A percentile compares a stretch with the other conserved stretches of the same genome.
Evolutionary conservation across 2,797 vertebrate genomes (phyloP).

Genomic region (Petrocephalus schoutedeni): DNA sequence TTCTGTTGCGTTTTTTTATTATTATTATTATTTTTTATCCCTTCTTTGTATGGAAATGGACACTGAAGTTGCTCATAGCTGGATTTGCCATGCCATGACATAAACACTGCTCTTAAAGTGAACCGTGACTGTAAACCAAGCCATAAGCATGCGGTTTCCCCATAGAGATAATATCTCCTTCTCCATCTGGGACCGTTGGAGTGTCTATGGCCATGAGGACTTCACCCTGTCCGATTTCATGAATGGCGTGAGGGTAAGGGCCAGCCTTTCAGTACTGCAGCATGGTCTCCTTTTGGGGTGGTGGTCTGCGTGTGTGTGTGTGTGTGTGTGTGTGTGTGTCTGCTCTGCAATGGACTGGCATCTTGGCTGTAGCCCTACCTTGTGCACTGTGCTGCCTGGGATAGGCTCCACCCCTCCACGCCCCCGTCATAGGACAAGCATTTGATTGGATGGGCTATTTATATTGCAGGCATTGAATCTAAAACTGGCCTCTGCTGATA

Average conservation of each 20-base stretch:
- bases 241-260: constrained; percentile 84
- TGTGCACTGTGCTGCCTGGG: neutral
- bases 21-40: neutral
- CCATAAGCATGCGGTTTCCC: neutral
- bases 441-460: neutral
- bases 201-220: constrained; percentile 82
- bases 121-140: neutral
- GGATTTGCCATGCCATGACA: neutral
- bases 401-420: neutral
- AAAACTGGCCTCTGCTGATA: neutral
- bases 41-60: neutral
- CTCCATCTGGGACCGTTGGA: constrained; percentile 98
- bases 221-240: constrained; percentile 96
- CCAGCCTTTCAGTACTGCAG: neutral
- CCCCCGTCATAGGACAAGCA: neutral
- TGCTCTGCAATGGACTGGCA: neutral
- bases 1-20: too few species aligned
- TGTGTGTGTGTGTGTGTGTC: neutral
- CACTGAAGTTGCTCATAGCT: neutral
- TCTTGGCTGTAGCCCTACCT: neutral
- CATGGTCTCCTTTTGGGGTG: neutral
- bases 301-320: neutral
- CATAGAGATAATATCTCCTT: constrained; percentile 85
- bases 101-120: neutral
- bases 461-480: neutral